Conservation (phyloP, 2,888 invertebrate genomes). For the Drosophila lacicola region DNA sequence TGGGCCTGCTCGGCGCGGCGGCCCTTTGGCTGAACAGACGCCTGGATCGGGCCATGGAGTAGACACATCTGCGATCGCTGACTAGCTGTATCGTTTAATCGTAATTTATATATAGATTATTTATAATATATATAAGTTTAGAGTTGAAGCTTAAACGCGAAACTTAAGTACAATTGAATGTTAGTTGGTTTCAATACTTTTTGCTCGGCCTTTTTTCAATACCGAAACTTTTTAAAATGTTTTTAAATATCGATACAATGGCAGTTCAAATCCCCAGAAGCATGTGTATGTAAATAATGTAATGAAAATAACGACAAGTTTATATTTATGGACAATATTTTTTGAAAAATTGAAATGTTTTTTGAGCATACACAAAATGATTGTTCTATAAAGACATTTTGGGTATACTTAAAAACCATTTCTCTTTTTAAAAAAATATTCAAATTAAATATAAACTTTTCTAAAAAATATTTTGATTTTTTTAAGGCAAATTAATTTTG, state of each 20-base stretch:
- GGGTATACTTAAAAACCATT: too few relatives aligned
- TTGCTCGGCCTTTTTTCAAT: conserved; percentile 20
- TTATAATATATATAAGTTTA: conserved; percentile 23
- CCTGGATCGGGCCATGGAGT: conserved; percentile 6
- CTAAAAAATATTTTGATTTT: too few relatives aligned
- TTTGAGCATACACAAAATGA: too few relatives aligned
- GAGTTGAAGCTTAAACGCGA: conserved; percentile 54
- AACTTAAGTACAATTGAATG: conserved; percentile 76
- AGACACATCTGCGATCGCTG: conserved; percentile 47
- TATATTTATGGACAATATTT: too few relatives aligned
- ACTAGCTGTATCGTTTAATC: conserved; percentile 73
- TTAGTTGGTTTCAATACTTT: conserved; percentile 72
- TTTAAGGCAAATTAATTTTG: too few relatives aligned
- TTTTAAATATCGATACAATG: background rate
- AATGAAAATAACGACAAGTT: too few relatives aligned
- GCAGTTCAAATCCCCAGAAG: conserved; percentile 12
- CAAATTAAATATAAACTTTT: too few relatives aligned
- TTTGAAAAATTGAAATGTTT: too few relatives aligned
- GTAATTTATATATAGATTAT: conserved; percentile 39
- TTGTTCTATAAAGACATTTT: too few relatives aligned
- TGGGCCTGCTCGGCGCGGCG: conserved; percentile 15
- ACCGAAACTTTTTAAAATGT: conserved; percentile 13
- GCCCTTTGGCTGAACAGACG: conserved; percentile 6
- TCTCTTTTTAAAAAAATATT: too few relatives aligned
- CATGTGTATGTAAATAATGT: too few relatives aligned